Conservation (phyloP, 2,113 vertebrate species). For the Melanostigma gelatinosum region DNA sequence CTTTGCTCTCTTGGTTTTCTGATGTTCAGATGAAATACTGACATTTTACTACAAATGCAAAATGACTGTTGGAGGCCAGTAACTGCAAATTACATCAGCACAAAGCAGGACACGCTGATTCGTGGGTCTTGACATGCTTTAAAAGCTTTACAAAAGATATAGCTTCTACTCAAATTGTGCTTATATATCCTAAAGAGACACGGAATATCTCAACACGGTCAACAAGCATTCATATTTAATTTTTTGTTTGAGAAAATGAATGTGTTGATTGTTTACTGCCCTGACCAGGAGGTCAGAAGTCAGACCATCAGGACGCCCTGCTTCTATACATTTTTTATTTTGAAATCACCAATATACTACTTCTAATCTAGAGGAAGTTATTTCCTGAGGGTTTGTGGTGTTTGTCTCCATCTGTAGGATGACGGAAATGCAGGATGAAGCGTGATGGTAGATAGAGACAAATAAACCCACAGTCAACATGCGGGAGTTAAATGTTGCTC, state of each 20-base stretch:
- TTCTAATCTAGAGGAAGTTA: background rate
- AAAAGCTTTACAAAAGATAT: background rate
- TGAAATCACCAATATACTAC: background rate
- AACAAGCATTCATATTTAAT: background rate
- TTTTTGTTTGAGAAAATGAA: background rate
- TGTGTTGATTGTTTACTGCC: background rate
- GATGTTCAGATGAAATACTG: background rate
- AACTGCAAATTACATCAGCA: background rate
- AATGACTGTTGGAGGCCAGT: background rate
- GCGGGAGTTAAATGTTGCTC: background rate
- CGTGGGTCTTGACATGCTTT: background rate
- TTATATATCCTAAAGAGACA: background rate
- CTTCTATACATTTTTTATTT: background rate
- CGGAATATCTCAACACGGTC: background rate
- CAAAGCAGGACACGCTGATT: background rate
- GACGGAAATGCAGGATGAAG: constrained; percentile 9
- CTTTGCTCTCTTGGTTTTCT: background rate
- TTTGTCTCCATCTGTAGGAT: constrained; percentile 75
- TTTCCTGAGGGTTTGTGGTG: constrained; percentile 15
- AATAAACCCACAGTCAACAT: background rate
- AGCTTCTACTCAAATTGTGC: background rate
- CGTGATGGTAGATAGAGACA: background rate
- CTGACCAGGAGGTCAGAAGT: background rate
- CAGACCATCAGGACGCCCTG: background rate
- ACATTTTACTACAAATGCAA: background rate